These are phyloP conservation scores for Struthio camelus DNA, from an alignment of 2,113 vertebrate genomes.

Conservation along the genomic window DNA sequence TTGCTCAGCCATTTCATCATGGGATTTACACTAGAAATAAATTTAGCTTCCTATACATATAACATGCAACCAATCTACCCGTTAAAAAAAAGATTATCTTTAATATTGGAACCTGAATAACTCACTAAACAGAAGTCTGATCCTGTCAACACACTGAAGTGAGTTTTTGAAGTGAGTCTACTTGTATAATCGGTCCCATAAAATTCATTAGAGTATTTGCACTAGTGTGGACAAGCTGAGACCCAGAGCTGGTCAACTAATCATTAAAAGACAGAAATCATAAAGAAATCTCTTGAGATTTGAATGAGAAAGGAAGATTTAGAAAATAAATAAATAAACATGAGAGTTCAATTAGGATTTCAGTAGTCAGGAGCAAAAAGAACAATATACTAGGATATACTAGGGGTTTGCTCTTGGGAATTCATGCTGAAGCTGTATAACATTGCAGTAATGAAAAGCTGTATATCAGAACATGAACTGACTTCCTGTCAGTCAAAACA, in stretches of 20 bases:
- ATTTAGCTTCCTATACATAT: neutral
- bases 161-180: neutral
- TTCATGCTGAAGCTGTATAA: conserved; percentile 31
- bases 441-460: conserved; percentile 40
- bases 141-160: neutral
- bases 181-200: neutral
- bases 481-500: neutral
- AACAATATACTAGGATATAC: conserved; percentile 22
- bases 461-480: neutral
- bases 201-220: neutral
- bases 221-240: neutral
- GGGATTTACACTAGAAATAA: neutral
- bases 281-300: conserved; percentile 36
- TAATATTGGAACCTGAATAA: neutral
- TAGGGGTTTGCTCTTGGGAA: conserved; percentile 20
- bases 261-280: conserved; percentile 20
- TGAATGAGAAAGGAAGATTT: conserved; percentile 20
- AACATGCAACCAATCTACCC: neutral
- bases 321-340: conserved; percentile 47
- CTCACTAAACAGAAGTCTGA: neutral
- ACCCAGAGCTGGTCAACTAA: neutral
- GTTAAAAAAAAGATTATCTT: neutral
- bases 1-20: neutral
- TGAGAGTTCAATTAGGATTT: conserved; percentile 52
- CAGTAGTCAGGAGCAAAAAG: conserved; percentile 15